Base-by-base conservation (phyloP, 2,113 vertebrate genomes). In the Plectropomus leopardus region DNA sequence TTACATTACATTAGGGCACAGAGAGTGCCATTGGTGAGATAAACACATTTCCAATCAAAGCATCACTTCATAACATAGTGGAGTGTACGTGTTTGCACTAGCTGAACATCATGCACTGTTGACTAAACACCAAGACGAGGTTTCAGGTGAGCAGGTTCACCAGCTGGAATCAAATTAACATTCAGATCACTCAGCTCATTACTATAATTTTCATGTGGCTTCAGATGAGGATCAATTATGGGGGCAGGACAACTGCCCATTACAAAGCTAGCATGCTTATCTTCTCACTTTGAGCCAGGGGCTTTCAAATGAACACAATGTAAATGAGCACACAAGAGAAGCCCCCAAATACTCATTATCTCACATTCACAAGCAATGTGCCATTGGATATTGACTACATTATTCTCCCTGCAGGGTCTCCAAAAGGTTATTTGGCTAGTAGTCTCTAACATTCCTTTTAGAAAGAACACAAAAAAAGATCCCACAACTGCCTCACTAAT, bases 261-360 rank as follows among this genome's bases (percentile, higher is more conserved):
- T 77, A 88, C 78, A 83, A 82, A 78, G 70, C 76, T 72, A 78
- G 78, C 74, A 69, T 86, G 75, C 68, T 84, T 82, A 85, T 88
- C 79, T 72, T 76, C 68, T 86, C 78, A 73, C 66, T 68, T 78
- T 61, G 57, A 82, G 72, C 83, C 69, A 66, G 32, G 26, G 76
- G 74, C 76, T 86, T 81, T 73, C 54, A 76, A 77, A 88, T 83
- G 69, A 90, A 84, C 76, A 83, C 55, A 80, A 85, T 73, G 61
- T 70, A 84, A 90, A 90, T 85, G 75, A 86, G 69, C 58, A 54
- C 61, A 83, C 44, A 61, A 72, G 58, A 83, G 60, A 86, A 88
- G 47, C 61, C 36, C 55, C 60, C 59, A 90, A 91, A 88, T 45
- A 70, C 83, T 90, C 89, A 89, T 88, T 92, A 93, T 87, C 81